These are phyloP conservation scores for Oscheius sp. DNA, from an alignment of 2,888 invertebrate genomes.

Conservation along the genomic window DNA sequence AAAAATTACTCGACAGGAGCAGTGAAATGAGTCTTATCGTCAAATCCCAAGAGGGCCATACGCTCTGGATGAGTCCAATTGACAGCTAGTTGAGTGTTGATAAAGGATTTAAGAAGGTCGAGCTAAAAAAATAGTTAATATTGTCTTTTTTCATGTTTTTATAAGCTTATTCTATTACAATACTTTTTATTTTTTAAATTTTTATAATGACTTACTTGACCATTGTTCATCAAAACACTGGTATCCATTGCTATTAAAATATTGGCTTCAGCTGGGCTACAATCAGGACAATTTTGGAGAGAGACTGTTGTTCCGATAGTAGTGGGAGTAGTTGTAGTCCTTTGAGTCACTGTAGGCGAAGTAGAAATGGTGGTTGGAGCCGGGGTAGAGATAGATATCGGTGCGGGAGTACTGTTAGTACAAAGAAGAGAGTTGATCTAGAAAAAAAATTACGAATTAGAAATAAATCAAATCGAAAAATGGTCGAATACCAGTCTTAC, in stretches of 20 bases:
- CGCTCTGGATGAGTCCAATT: conserved; percentile 42
- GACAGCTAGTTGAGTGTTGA: not conserved
- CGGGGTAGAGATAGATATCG: conserved; percentile 3
- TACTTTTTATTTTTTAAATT: too few relatives aligned
- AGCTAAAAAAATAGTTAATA: not conserved
- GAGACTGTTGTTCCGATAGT: conserved; percentile 10
- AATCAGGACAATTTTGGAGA: conserved; percentile 34
- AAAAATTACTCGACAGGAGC: conserved; percentile 13
- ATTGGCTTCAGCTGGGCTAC: conserved; percentile 36
- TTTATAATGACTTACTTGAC: too few relatives aligned
- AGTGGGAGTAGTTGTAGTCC: not conserved
- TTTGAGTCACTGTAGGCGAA: not conserved
- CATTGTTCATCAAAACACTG: conserved; percentile 3
- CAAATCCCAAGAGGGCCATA: conserved; percentile 35
- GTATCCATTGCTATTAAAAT: conserved; percentile 37
- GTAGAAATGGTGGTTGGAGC: not conserved
- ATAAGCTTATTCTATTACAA: too few relatives aligned
- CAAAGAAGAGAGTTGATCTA: conserved; percentile 17
- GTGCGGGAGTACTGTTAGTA: not conserved
- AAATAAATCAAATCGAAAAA: not conserved
- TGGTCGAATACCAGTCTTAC: too few relatives aligned
- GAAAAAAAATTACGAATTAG: not conserved
- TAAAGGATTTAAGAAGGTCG: conserved; percentile 3
- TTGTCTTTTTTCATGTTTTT: too few relatives aligned
- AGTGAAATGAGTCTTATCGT: conserved; percentile 1